Conservation (phyloP, 2,888 invertebrate species). For the Torymus auratus region DNA sequence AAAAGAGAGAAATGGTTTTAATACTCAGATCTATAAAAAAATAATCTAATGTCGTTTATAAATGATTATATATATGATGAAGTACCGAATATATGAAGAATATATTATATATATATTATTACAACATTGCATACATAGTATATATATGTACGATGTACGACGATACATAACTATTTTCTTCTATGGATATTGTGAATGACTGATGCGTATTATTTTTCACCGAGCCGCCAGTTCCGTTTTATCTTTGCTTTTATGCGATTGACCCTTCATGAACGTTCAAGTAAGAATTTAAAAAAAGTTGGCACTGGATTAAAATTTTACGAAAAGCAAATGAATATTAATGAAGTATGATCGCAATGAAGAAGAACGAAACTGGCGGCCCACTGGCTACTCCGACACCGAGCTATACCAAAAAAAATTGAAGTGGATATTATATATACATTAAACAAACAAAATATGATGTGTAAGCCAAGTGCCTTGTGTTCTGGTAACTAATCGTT, state of each 20-base stretch:
- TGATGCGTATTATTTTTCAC: constrained; percentile 62
- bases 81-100: constrained; percentile 63
- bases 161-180: constrained; percentile 73
- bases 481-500: constrained; percentile 76
- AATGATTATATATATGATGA: constrained; percentile 66
- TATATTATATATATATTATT: constrained; percentile 62
- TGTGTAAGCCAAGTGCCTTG: constrained; percentile 76
- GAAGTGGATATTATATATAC: constrained; percentile 59
- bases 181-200: constrained; percentile 73
- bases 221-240: constrained; percentile 52
- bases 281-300: constrained; percentile 13
- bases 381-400: constrained; percentile 67
- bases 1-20: constrained; percentile 63
- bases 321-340: constrained; percentile 10
- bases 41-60: constrained; percentile 71
- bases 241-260: constrained; percentile 13
- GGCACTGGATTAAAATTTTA: constrained; percentile 10
- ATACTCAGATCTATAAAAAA: constrained; percentile 67
- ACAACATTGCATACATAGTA: constrained; percentile 66
- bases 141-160: constrained; percentile 61
- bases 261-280: background rate
- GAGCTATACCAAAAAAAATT: constrained; percentile 67
- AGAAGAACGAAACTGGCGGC: constrained; percentile 53
- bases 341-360: constrained; percentile 25
- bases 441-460: constrained; percentile 68